phyloP scores from a whole-genome alignment of 30 jellyfish, hydroid and myxozoan species.

The Cassiopea andromeda region DNA sequence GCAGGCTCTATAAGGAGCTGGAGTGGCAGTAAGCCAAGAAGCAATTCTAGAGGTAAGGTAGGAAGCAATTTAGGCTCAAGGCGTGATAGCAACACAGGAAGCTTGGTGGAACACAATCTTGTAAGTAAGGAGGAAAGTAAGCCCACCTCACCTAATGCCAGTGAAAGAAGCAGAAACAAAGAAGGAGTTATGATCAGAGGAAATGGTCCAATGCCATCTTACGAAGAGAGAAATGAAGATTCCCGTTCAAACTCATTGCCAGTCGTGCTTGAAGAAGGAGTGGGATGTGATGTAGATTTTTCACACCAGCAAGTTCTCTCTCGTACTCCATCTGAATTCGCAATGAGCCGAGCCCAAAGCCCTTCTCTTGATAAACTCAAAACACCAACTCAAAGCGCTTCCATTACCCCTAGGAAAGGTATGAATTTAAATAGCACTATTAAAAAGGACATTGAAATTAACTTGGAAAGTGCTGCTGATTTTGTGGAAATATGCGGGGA shows the following conservation, averaged over 20 bases:
- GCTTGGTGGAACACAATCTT: not conserved
- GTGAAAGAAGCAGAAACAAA: not conserved
- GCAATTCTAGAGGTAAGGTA: not conserved
- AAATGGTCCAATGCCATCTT: conserved; percentile 32
- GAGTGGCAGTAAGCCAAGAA: conserved; percentile 16
- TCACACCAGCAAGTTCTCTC: not conserved
- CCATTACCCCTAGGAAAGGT: not conserved
- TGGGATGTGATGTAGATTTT: not conserved
- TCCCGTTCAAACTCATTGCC: not conserved
- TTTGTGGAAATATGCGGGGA: not conserved
- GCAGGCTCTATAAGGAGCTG: conserved; percentile 44
- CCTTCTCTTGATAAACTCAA: conserved; percentile 35
- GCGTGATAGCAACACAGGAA: conserved; percentile 1
- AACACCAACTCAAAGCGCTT: conserved; percentile 23
- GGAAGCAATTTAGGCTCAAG: conserved; percentile 1
- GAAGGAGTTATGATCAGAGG: not conserved
- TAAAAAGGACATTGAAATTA: not conserved
- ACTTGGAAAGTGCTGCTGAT: not conserved
- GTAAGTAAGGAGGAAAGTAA: not conserved
- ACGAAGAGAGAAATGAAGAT: not conserved
- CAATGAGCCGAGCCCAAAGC: conserved; percentile 4
- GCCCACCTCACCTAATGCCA: not conserved
- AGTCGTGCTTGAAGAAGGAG: not conserved
- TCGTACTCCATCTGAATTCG: conserved; percentile 19
- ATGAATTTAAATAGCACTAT: not conserved